Evolutionary conservation across 2,888 invertebrate species (phyloP), one percentile per base, ranked within the genome.

Genomic region (Spodoptera exigua): DNA sequence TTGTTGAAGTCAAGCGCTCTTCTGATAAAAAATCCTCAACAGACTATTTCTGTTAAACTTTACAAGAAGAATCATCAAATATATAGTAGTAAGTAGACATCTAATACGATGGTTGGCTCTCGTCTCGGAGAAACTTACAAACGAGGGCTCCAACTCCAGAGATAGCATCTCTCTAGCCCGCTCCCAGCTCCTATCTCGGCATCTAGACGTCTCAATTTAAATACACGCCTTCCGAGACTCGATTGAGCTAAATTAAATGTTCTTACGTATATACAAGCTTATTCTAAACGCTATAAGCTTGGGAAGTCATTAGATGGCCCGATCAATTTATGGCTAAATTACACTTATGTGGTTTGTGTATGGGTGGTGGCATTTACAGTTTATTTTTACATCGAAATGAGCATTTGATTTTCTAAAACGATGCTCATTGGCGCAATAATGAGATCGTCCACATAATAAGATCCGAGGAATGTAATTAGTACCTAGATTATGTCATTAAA

Each of bases 131-230:
- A 76, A 75, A 69, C 70, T 70, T 74, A 81, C 80, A 80, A 81
- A 81, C 77, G 81, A 81, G 81, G 59, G 63, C 72, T 68, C 74
- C 61, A 60, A 71, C 54, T 65, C 56, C 55, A 55, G 61, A 71
- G 91, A 91, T 91, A 90, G 69, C 82, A 91, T 91, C 91, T 67
- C 53, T 65, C 58, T 57, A 64, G 71, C 70, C 76, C 82, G 87
- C 86, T 85, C 81, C 85, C 83, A 78, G 75, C 75, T 65, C 70
- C 80, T 91, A 91, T 93, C 93, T 84, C 69, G 41, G 59, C 80
- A 89, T 91, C 91, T 89, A 79, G 87, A 92, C 90, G 87, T 90
- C 91, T 93, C 91, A 85, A 92, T 92, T 91, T 90, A 88, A 92
- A 92, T 91, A 85, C 83, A 76, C 76, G 71, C 76, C 79, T 75